phyloP scores from a whole-genome alignment of 1,140 invertebrate genomes.

The Alviniconcha marisindica region DNA sequence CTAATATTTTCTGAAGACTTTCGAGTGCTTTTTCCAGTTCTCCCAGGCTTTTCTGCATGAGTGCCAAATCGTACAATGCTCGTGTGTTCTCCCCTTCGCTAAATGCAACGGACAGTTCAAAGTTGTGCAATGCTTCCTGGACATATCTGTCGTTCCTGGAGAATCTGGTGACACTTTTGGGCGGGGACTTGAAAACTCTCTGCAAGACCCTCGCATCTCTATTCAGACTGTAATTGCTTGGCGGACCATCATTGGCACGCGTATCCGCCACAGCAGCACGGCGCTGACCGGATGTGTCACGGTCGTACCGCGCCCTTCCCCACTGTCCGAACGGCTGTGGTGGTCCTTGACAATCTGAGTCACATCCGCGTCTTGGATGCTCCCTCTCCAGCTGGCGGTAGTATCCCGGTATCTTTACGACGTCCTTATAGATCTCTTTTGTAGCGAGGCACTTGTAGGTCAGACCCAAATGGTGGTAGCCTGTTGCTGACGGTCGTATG shows the following conservation, averaged over 20 bases:
- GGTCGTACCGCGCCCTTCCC: neutral
- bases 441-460: constrained; percentile 16
- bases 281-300: neutral
- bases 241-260: neutral
- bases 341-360: no score
- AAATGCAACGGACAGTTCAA: constrained; percentile 13
- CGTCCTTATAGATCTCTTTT: neutral
- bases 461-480: constrained; percentile 19
- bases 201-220: neutral
- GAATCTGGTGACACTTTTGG: neutral
- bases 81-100: constrained; percentile 2
- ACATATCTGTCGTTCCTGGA: neutral
- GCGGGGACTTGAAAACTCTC: constrained; percentile 18
- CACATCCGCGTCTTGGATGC: no score
- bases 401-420: neutral
- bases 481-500: constrained; percentile 25
- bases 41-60: neutral
- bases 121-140: neutral
- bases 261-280: neutral
- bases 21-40: neutral
- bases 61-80: constrained; percentile 25
- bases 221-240: neutral
- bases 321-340: no score
- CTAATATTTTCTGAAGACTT: neutral
- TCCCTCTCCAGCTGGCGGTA: neutral